phyloP scores from a whole-genome alignment of 1,140 invertebrate species.

The Ganaspis sp. region DNA sequence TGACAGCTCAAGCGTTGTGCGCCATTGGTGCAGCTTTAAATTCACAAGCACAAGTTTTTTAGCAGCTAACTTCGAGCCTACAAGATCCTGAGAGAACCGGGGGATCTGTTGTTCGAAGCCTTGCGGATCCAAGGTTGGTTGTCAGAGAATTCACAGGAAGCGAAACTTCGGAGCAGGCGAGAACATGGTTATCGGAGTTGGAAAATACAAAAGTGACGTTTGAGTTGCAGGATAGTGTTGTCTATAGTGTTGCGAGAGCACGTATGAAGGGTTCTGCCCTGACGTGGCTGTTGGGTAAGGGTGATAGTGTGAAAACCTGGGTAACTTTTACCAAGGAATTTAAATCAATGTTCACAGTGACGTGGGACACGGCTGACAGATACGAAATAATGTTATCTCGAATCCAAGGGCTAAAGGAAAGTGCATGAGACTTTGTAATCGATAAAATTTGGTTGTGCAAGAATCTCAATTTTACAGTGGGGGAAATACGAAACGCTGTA shows the following conservation, averaged over 20 bases:
- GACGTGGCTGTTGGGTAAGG: neutral
- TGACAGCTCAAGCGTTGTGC: no score
- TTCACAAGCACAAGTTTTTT: no score
- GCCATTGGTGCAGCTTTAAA: no score
- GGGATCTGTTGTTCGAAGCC: neutral
- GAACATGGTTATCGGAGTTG: conserved; percentile 6
- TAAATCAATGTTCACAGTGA: neutral
- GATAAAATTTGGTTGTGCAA: conserved; percentile 26
- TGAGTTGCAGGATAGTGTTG: neutral
- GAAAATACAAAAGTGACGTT: neutral
- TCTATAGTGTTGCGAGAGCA: neutral
- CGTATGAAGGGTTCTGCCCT: neutral
- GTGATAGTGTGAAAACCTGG: neutral
- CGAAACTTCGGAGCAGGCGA: neutral
- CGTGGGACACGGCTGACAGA: neutral
- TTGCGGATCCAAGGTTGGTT: neutral
- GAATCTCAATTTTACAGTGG: neutral
- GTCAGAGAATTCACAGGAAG: neutral
- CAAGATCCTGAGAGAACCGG: no score
- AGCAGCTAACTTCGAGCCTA: no score
- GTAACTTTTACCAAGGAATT: neutral
- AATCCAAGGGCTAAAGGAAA: neutral
- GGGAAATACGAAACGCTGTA: neutral
- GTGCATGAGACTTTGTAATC: neutral
- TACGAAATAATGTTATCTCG: neutral